Evolutionary conservation across 1,140 invertebrate genomes (phyloP).

Genomic region (Cotesia chilonis): DNA sequence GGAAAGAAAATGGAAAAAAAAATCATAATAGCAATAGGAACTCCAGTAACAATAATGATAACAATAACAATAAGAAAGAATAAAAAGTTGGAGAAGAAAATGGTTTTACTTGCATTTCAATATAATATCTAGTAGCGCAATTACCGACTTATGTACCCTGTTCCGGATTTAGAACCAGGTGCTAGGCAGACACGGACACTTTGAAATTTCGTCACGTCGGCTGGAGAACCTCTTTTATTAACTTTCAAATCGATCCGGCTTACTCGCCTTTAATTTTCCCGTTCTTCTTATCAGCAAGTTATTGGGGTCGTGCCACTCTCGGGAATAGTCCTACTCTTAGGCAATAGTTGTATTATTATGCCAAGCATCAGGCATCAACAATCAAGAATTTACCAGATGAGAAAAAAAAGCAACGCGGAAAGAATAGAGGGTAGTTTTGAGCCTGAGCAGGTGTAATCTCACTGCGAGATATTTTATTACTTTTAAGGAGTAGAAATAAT

Average conservation of each 20-base stretch:
- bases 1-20: background rate
- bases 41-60: too few relatives aligned
- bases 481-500: background rate
- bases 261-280: conserved; percentile 16
- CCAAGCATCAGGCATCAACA: too few relatives aligned
- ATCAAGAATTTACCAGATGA: too few relatives aligned
- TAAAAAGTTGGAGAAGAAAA: too few relatives aligned
- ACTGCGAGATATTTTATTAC: background rate
- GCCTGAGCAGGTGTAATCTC: conserved; percentile 3
- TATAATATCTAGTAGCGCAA: background rate
- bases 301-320: conserved; percentile 12
- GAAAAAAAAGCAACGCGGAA: background rate
- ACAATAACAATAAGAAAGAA: too few relatives aligned
- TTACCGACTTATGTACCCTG: background rate
- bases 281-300: conserved; percentile 29
- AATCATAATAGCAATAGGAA: too few relatives aligned
- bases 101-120: too few relatives aligned
- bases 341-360: too few relatives aligned
- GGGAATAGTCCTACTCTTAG: background rate
- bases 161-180: background rate
- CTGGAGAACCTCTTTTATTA: conserved; percentile 13
- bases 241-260: conserved; percentile 25
- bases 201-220: conserved; percentile 17
- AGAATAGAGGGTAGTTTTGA: background rate
- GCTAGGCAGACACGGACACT: background rate